Conservation (phyloP, 2,113 vertebrate species). For the Trichomycterus rosablanca region DNA sequence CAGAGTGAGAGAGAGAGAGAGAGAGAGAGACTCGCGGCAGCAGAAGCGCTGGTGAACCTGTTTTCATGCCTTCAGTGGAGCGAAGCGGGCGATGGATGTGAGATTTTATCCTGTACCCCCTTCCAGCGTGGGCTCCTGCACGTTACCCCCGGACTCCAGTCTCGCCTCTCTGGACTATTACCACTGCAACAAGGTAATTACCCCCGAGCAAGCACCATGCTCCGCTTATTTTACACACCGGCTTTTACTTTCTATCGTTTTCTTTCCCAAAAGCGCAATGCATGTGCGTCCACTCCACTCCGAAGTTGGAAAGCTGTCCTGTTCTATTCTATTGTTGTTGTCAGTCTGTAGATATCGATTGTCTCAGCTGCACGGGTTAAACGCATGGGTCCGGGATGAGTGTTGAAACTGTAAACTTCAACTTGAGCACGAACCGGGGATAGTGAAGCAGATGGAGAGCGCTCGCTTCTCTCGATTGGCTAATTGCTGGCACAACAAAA, state of each 20-base stretch:
- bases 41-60: no score
- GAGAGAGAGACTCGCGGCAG: slow-evolving; percentile 58
- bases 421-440: neutral
- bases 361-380: no score
- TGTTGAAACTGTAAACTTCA: no score
- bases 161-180: slow-evolving; percentile 89
- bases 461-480: slow-evolving; percentile 9
- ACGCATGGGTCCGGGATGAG: no score
- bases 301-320: slow-evolving; percentile 2
- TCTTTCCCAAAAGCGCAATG: neutral
- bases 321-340: neutral
- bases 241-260: slow-evolving; percentile 1
- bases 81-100: slow-evolving; percentile 86
- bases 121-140: slow-evolving; percentile 86
- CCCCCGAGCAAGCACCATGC: slow-evolving; percentile 8
- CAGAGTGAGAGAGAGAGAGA: slow-evolving; percentile 51
- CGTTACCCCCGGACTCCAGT: slow-evolving; percentile 84
- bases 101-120: slow-evolving; percentile 93
- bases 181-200: slow-evolving; percentile 91
- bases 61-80: slow-evolving; percentile 77
- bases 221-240: slow-evolving; percentile 2
- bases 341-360: no score
- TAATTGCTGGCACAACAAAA: slow-evolving; percentile 20
- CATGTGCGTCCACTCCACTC: neutral
- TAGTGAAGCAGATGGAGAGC: neutral